These are phyloP conservation scores for Patiria pectinifera DNA, from an alignment of 53 echinoderm and acorn worm species.

Conservation along the genomic window DNA sequence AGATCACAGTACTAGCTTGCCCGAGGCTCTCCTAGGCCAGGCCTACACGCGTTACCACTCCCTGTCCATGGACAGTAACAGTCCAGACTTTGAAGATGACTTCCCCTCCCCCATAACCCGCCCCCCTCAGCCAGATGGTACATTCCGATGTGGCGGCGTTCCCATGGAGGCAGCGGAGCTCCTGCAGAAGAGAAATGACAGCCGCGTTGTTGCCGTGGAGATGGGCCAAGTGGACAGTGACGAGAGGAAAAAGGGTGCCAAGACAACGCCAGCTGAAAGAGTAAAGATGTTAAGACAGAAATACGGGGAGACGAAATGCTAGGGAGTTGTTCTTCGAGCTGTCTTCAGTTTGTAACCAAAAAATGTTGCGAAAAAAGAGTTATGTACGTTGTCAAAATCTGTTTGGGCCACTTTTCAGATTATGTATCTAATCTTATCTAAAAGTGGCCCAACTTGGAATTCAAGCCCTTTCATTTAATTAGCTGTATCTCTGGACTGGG, in stretches of 20 bases:
- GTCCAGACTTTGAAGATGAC: slow-evolving; percentile 70
- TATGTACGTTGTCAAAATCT: no score
- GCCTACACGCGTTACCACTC: slow-evolving; percentile 81
- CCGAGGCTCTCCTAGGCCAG: slow-evolving; percentile 76
- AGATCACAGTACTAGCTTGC: slow-evolving; percentile 49
- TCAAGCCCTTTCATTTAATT: no score
- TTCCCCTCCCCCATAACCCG: slow-evolving; percentile 53
- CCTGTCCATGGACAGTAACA: slow-evolving; percentile 44
- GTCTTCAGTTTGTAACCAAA: background rate
- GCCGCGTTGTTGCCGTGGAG: slow-evolving; percentile 10
- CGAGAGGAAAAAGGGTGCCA: slow-evolving; percentile 1
- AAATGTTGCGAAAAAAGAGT: no score
- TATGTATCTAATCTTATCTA: no score
- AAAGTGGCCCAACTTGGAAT: no score
- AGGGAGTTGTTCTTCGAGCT: background rate
- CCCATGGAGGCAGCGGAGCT: slow-evolving; percentile 45
- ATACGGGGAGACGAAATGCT: slow-evolving; percentile 55
- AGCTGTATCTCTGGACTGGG: no score
- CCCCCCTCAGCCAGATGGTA: slow-evolving; percentile 29
- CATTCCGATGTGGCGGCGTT: slow-evolving; percentile 21
- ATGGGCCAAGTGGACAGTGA: background rate
- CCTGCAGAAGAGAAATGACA: background rate
- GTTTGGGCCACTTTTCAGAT: no score
- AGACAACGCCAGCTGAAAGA: slow-evolving; percentile 3
- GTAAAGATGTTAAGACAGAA: slow-evolving; percentile 16